Base-by-base conservation (phyloP, 92 coral and sea anemone genomes). In the Bergia sp. region DNA sequence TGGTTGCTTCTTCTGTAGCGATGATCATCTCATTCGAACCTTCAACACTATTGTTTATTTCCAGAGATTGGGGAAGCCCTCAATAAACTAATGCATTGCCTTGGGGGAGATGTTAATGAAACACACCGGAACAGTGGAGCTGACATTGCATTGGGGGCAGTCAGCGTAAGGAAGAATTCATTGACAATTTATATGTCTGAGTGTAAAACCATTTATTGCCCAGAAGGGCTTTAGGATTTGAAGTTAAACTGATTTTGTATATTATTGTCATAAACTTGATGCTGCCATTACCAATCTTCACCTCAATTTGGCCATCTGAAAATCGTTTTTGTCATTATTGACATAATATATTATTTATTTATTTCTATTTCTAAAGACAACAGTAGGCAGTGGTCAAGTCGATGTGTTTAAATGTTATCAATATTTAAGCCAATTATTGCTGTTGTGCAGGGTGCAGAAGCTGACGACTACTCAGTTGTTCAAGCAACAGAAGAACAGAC, bases 401-500 rank as follows among this genome's bases (percentile, higher is more conserved):
- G 5, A 45, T 5, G 50, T 45, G 10, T 12, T 47, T 47, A 7
- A 53, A 11, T 1, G 10, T 53, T 11, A 11, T 53, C 58, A 53
- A 12, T 45, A 4, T 57, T 57, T 57, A 57, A 57, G 20, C 69
- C 4, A 9, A 13, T 38, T 65, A 23, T n/a, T 74, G 44, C 43
- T 69, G 42, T 36, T 69, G 43, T 11, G 11, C 87, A 83, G 87
- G 87, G n/a, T 11, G 9, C 76, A 1, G 86, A 44, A 40, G 86
- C 74, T 61, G 87, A 83, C 2, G 87, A 83, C 57, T 83, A 83
- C 37, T 83, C 87, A 36, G 38, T 55, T 67, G 37, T 67, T n/a
- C 42, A 21, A 8, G 42, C 64, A 44, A n/a, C 78, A 23, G 78
- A 67, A 12, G 23, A 69, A 16, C 61, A 69, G 37, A 73, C 64